Conservation (phyloP, 1,140 invertebrate genomes). For the Platyscapa corneri region DNA sequence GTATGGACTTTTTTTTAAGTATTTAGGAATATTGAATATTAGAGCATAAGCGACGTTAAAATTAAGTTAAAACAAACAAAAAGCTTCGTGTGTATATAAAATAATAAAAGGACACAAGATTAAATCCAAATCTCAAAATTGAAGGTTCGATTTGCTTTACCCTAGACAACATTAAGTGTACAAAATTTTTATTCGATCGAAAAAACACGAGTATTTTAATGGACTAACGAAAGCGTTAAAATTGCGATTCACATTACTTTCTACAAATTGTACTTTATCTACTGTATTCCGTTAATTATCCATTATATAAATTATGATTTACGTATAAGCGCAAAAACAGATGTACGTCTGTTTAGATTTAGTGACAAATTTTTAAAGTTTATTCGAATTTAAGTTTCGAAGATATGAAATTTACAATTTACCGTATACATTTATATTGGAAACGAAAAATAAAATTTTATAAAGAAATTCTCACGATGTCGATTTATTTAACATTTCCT, state of each 20-base stretch:
- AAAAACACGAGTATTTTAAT: too few species aligned
- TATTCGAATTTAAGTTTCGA: background rate
- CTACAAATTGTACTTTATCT: background rate
- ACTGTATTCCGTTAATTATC: background rate
- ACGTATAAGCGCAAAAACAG: background rate
- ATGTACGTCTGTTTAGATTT: background rate
- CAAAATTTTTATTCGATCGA: too few species aligned
- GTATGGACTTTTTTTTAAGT: too few species aligned
- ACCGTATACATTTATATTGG: constrained; percentile 48
- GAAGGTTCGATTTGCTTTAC: too few species aligned
- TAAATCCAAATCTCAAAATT: too few species aligned
- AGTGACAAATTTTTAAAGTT: constrained; percentile 14
- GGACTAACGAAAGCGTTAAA: background rate
- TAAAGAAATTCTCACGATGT: constrained; percentile 17
- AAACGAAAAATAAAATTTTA: constrained; percentile 54
- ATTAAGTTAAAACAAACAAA: too few species aligned
- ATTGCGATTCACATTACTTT: background rate
- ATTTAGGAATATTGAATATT: too few species aligned
- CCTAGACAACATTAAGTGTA: too few species aligned
- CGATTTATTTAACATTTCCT: background rate
- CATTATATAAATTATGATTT: constrained; percentile 7
- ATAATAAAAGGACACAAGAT: too few species aligned
- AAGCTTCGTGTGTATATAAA: too few species aligned
- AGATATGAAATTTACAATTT: constrained; percentile 47
- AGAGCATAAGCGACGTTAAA: too few species aligned